phyloP scores from a whole-genome alignment of 2,113 vertebrate genomes.

The Zosterops hypoxanthus region DNA sequence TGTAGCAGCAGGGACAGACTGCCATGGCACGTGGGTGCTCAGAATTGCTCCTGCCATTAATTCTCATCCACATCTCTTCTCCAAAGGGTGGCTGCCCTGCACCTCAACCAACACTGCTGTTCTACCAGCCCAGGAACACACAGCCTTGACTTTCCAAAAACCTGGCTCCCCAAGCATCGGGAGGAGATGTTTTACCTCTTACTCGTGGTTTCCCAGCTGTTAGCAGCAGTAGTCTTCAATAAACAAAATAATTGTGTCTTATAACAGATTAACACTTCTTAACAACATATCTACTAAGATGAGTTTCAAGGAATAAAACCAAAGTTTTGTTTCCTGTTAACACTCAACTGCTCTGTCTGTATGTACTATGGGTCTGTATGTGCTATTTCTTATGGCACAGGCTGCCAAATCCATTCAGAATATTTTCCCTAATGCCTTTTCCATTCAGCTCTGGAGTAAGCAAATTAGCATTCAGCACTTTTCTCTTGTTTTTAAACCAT shows the following conservation, averaged over 20 bases:
- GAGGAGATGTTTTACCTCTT: not conserved
- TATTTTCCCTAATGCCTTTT: constrained; percentile 1
- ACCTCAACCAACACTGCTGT: accelerated
- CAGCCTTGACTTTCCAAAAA: not conserved
- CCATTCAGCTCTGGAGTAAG: not conserved
- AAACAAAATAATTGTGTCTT: not conserved
- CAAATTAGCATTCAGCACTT: constrained; percentile 13
- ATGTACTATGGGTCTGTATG: not conserved
- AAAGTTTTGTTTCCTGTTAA: not conserved
- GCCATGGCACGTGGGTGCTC: not conserved
- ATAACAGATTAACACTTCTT: not conserved
- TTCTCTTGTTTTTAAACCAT: not conserved
- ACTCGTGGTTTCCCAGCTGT: not conserved
- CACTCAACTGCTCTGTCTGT: not conserved
- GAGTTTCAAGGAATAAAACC: not conserved
- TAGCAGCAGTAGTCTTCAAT: not conserved
- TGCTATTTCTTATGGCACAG: not conserved
- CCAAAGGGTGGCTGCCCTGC: not conserved
- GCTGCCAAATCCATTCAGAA: not conserved
- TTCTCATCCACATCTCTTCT: not conserved
- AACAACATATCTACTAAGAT: not conserved
- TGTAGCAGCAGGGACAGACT: not conserved
- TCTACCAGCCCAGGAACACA: not conserved
- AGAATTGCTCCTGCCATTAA: not conserved
- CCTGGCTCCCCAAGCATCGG: not conserved